Base-by-base conservation (phyloP, 2,888 invertebrate genomes). In the Sylvicola fuscatus region DNA sequence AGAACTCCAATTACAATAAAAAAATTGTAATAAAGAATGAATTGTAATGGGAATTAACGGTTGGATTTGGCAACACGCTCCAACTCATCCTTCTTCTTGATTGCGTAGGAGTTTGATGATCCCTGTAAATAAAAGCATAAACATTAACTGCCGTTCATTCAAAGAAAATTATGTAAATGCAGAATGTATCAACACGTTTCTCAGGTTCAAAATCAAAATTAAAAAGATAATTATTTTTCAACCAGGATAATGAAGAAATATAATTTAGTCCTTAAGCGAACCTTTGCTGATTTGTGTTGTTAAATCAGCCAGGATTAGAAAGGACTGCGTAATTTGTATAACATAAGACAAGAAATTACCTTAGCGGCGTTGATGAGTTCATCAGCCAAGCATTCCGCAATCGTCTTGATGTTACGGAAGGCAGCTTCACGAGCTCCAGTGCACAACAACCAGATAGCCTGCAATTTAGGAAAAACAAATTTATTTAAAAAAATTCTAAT, bases 11-110 rank as follows among this genome's bases (percentile, higher is more conserved):
- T 21, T 21, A 21, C 21, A 21, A 21, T 21, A 21, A 21, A 21
- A n/a, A 21, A 21, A 21, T 21, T 21, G 21, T 21, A 21, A n/a
- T 8, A 21, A 21, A 21, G 21, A 21, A 21, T 8, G 21, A 21
- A 21, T 8, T 21, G 21, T 21, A 8, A 6, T 21, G 21, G 21
- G 8, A 21, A 21, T 89, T 97, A 99, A 84, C 98, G 87, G 76
- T 99, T 99, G 63, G 95, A 97, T 68, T 98, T 98, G 58, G 98
- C 98, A 49, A 99, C 98, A 74, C 98, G 89, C 67, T 98, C 98
- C 64, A 99, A 71, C 69, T 99, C 98, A 62, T 98, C 98, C 67
- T 98, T 98, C 75, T 98, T 98, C 72, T 98, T 98, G 66, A 98
- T 98, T 48, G 98, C 98, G 54, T 98, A 97, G 28, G 95, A 95